These are phyloP conservation scores for Tenebrio molitor DNA, from an alignment of 1,140 invertebrate genomes.

Conservation along the genomic window DNA sequence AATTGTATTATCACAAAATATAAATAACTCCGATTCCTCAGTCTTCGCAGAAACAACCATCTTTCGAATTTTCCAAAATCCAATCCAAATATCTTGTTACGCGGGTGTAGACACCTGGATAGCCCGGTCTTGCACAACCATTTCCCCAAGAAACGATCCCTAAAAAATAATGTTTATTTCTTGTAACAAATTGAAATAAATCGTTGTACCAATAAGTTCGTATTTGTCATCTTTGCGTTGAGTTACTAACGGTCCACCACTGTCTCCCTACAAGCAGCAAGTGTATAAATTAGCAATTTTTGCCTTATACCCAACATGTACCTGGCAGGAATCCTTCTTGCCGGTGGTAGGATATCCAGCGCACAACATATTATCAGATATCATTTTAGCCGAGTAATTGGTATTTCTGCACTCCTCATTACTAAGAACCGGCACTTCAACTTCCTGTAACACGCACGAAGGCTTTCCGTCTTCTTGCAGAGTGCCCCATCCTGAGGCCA, in stretches of 20 bases:
- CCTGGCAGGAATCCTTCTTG: constrained; percentile 88
- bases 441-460: constrained; percentile 84
- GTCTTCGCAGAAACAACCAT: constrained; percentile 79
- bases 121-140: constrained; percentile 80
- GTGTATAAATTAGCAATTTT: no score
- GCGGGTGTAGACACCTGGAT: constrained; percentile 86
- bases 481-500: constrained; percentile 89
- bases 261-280: constrained; percentile 87
- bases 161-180: constrained; percentile 57
- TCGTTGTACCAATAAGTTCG: constrained; percentile 85
- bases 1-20: constrained; percentile 24
- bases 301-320: no score
- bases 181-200: no score
- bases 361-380: constrained; percentile 89
- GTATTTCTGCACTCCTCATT: constrained; percentile 83
- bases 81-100: constrained; percentile 82
- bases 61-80: constrained; percentile 81
- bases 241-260: constrained; percentile 87
- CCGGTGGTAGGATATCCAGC: constrained; percentile 83
- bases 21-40: constrained; percentile 56
- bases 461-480: constrained; percentile 84
- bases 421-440: constrained; percentile 85
- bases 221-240: constrained; percentile 80
- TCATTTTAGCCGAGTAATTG: constrained; percentile 83
- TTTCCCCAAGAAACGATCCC: constrained; percentile 69